Evolutionary conservation across 2,113 vertebrate species (phyloP), one percentile per base, ranked within the genome.

Genomic region (Phycodurus eques): DNA sequence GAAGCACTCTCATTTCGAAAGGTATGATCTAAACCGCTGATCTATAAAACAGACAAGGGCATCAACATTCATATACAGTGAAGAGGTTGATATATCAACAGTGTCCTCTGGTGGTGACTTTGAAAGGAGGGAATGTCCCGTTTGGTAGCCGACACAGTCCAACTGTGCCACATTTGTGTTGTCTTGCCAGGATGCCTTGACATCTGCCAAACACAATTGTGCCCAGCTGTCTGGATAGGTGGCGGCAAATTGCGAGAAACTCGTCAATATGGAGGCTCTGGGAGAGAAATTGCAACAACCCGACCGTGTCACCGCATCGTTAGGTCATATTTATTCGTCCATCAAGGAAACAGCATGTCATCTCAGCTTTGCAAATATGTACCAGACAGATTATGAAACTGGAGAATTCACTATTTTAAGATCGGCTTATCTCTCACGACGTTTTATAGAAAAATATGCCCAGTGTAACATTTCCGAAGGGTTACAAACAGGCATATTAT

Each of bases 171-270:
- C 73, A 81, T 86, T 85, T 83, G 61, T 80, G 74, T 80, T 74
- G 75, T 70, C 70, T 63, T 83, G 81, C 85, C 86, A 87, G 78
- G 70, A 85, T 87, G 85, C 80, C 76, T 89, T 86, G 87, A 90
- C 88, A 91, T 86, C 86, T 91, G 87, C 83, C 88, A 87, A 80
- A 85, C 80, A 86, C 90, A 81, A 90, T 86, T 83, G 85, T 11
- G 60, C 68, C 83, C 82, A 83, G 81, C 81, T 82, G 81, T 83
- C 80, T 85, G 59, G 17, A 74, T 83, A 85, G 81, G 84, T 80
- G 80, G 83, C 76, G 80, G 77, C 76, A 83, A 82, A 81, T 83
- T 86, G 79, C 75, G 80, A 82, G 77, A 73, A 78, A 72, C 47
- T 77, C 65, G 60, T 33, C 59, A 42, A 70, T 78, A 77, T 63